These are phyloP conservation scores for Phaethon lepturus DNA, from an alignment of 2,113 vertebrate genomes.

Conservation along the genomic window DNA sequence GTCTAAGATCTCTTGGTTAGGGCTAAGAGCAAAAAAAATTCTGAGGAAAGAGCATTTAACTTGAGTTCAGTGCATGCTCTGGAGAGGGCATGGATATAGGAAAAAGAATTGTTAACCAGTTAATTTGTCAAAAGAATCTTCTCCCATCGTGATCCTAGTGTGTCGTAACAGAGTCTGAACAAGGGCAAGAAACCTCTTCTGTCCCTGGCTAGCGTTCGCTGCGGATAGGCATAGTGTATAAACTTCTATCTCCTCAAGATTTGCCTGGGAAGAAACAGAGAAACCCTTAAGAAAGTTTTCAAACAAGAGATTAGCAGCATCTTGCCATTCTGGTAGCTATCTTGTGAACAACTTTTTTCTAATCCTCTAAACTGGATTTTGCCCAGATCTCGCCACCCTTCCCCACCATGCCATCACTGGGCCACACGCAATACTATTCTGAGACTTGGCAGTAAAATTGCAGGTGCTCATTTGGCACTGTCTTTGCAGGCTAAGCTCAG, in stretches of 20 bases:
- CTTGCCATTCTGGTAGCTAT: not conserved
- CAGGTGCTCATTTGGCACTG: not conserved
- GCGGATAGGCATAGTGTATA: not conserved
- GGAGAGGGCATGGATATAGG: not conserved
- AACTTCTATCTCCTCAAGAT: not conserved
- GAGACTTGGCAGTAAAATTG: not conserved
- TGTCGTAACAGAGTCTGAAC: not conserved
- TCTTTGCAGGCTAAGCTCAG: not conserved
- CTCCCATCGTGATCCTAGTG: fast-evolving
- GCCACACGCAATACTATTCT: not conserved
- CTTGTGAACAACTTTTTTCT: not conserved
- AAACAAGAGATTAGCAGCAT: not conserved
- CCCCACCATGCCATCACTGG: not conserved
- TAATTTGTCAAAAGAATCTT: not conserved
- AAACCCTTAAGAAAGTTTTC: not conserved
- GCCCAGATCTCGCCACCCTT: not conserved
- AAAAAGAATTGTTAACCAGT: not conserved
- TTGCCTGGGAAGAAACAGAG: not conserved
- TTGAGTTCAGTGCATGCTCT: not conserved
- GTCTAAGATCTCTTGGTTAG: not conserved
- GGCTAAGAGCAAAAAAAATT: not conserved
- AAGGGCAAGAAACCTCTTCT: not conserved
- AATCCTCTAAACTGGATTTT: not conserved
- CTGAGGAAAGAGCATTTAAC: not conserved
- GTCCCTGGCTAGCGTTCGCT: not conserved